Evolutionary conservation across 2,113 vertebrate genomes (phyloP).

Genomic region (Fulmarus glacialis): DNA sequence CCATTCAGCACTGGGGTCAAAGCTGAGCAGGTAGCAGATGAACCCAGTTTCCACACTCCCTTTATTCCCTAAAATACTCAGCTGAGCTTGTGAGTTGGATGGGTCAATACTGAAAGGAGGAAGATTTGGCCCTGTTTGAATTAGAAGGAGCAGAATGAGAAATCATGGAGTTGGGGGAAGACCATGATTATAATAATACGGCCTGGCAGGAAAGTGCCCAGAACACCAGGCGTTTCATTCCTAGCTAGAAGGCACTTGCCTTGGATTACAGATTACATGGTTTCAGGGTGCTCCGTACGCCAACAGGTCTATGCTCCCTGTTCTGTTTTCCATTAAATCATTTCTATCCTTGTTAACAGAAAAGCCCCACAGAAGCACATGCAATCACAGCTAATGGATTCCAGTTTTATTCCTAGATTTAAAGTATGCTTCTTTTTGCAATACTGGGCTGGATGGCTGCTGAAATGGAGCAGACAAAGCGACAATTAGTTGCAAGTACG

Average conservation of each 20-base stretch:
- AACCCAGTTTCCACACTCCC: not conserved
- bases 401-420: constrained; percentile 29
- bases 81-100: not conserved
- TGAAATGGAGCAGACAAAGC: constrained; percentile 50
- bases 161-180: not conserved
- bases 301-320: not conserved
- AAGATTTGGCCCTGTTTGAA: not conserved
- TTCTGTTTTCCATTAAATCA: constrained; percentile 41
- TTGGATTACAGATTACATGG: not conserved
- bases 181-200: not conserved
- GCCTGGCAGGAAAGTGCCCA: not conserved
- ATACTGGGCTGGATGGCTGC: not conserved
- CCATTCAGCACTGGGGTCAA: not conserved
- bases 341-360: constrained; percentile 38
- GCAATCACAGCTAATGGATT: constrained; percentile 46
- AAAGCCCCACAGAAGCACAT: constrained; percentile 12
- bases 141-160: not conserved
- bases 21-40: not conserved
- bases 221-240: not conserved
- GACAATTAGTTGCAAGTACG: constrained; percentile 49
- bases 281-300: not conserved
- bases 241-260: not conserved
- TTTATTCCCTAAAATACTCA: not conserved
- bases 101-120: not conserved
- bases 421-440: not conserved